Percentiles rank a stretch among this genome's conserved stretches.
These are phyloP conservation scores for Argya squamiceps DNA, from an alignment of 2,797 vertebrate genomes.

Conservation along the genomic window DNA sequence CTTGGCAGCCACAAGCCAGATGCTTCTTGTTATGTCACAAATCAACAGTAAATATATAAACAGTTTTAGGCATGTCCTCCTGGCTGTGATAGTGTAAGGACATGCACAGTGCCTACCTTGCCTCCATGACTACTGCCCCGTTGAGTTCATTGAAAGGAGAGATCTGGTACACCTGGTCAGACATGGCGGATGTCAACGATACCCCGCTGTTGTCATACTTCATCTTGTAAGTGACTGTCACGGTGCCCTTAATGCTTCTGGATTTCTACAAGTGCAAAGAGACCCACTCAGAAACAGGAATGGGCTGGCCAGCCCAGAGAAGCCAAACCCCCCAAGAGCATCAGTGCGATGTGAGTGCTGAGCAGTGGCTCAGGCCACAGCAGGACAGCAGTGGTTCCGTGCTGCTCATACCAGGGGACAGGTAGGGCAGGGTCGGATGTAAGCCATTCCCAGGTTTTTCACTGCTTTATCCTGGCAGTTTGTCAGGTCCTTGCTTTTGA, in stretches of 20 bases:
- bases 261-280: slow-evolving; percentile 73
- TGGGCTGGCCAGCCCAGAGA: neutral
- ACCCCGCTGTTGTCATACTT: slow-evolving; percentile 73
- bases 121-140: slow-evolving; percentile 64
- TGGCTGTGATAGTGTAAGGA: neutral
- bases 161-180: slow-evolving; percentile 80
- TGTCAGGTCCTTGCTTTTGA: slow-evolving; percentile 79
- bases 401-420: slow-evolving; percentile 74
- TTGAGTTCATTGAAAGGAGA: slow-evolving; percentile 84
- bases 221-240: slow-evolving; percentile 80
- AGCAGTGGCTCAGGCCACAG: neutral
- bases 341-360: accelerated
- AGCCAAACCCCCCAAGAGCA: neutral
- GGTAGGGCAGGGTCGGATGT: slow-evolving; percentile 76
- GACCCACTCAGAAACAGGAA: neutral
- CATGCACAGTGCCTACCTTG: slow-evolving; percentile 1
- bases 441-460: slow-evolving; percentile 76
- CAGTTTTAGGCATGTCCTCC: neutral
- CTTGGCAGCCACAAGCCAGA: neutral
- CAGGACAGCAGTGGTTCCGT: accelerated
- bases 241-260: slow-evolving; percentile 72
- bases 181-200: slow-evolving; percentile 73
- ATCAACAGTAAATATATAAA: neutral
- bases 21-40: neutral
- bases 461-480: slow-evolving; percentile 81